These are phyloP conservation scores for Drosophila virilis DNA, from an alignment of 1,140 invertebrate species.

Conservation along the genomic window DNA sequence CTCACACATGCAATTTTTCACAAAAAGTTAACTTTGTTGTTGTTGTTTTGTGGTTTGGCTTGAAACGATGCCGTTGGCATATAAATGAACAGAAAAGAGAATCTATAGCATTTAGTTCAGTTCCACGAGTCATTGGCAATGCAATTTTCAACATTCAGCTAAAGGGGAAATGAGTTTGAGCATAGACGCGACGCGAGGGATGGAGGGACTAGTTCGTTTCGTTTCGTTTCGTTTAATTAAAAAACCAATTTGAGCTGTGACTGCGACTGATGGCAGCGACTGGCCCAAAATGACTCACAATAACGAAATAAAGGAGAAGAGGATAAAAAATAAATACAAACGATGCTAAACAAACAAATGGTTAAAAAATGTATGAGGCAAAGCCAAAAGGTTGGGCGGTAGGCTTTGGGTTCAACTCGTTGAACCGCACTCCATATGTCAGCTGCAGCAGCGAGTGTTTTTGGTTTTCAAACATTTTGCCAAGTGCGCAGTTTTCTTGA, in stretches of 20 bases:
- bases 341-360: slow-evolving; percentile 21
- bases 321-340: slow-evolving; percentile 19
- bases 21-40: slow-evolving; percentile 20
- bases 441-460: slow-evolving; percentile 29
- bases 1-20: slow-evolving; percentile 26
- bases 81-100: slow-evolving; percentile 45
- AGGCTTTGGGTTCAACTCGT: not conserved
- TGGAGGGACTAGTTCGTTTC: slow-evolving; percentile 50
- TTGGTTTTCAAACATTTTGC: slow-evolving; percentile 36
- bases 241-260: slow-evolving; percentile 68
- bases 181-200: not conserved
- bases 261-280: slow-evolving; percentile 58
- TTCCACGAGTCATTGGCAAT: slow-evolving; percentile 36
- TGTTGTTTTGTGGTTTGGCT: slow-evolving; percentile 27
- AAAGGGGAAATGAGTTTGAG: slow-evolving; percentile 20
- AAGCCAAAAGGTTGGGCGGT: not conserved
- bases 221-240: slow-evolving; percentile 68
- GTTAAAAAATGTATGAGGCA: slow-evolving; percentile 14
- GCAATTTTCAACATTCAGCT: slow-evolving; percentile 42
- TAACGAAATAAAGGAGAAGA: slow-evolving; percentile 33
- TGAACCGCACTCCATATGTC: slow-evolving; percentile 38
- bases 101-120: slow-evolving; percentile 29
- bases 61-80: slow-evolving; percentile 39
- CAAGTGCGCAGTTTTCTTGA: slow-evolving; percentile 55
- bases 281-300: slow-evolving; percentile 34